phyloP scores from a whole-genome alignment of 2,888 invertebrate species.

The Rutpela maculata region DNA sequence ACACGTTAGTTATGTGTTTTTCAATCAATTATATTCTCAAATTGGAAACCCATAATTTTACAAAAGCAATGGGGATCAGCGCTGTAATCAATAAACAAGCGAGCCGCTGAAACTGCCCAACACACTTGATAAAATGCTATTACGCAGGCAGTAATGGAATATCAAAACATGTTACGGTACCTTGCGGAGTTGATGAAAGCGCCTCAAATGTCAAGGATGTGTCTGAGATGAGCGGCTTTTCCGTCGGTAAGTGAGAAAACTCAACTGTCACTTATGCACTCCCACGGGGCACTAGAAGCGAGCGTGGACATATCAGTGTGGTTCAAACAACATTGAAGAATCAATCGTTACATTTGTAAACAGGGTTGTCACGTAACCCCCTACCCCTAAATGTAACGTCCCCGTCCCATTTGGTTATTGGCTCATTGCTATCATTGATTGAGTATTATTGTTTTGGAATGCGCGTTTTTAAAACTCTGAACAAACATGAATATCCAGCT shows the following conservation, averaged over 20 bases:
- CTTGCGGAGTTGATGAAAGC: conserved; percentile 17
- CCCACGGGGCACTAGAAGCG: conserved; percentile 66
- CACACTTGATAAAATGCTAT: conserved; percentile 3
- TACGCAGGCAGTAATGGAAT: neutral
- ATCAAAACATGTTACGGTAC: conserved; percentile 15
- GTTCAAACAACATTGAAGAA: conserved; percentile 75
- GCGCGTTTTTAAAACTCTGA: conserved; percentile 75
- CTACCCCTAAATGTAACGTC: conserved; percentile 69
- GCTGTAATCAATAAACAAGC: neutral
- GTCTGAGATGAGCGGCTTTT: conserved; percentile 38
- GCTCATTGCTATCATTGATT: conserved; percentile 75
- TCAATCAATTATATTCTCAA: conserved; percentile 7
- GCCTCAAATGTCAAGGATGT: neutral
- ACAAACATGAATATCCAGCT: conserved; percentile 69
- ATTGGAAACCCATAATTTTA: conserved; percentile 9
- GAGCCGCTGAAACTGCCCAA: neutral
- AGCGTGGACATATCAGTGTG: conserved; percentile 71
- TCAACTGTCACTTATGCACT: conserved; percentile 55
- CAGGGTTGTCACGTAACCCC: conserved; percentile 74
- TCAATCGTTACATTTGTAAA: conserved; percentile 76
- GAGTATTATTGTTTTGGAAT: conserved; percentile 76
- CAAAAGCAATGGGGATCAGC: neutral
- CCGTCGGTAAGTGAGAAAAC: conserved; percentile 41
- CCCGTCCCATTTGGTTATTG: conserved; percentile 75
- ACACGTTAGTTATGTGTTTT: conserved; percentile 2